A percentile compares a stretch with the other conserved stretches of the same genome.
Conservation (phyloP, 2,797 vertebrate genomes). For the Eidolon dupreanum region DNA sequence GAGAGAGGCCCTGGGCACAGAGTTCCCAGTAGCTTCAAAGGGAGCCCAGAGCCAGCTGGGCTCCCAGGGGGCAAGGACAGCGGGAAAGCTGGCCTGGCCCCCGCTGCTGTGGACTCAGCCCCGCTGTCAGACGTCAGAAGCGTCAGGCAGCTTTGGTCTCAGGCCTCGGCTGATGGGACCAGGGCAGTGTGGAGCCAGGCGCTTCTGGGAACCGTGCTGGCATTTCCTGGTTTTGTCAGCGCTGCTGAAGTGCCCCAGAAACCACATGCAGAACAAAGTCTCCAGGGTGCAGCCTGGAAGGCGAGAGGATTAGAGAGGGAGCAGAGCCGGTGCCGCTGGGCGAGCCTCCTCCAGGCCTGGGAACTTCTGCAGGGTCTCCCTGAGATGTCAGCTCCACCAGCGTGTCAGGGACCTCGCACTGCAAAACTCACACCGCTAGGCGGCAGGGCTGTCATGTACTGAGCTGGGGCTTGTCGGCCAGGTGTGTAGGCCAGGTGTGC, state of each 20-base stretch:
- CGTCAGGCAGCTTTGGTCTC: conserved; percentile 55
- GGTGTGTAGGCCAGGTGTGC: neutral
- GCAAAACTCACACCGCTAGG: fast-evolving
- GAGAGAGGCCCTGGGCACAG: conserved; percentile 51
- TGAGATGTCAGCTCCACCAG: neutral
- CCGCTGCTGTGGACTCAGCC: neutral
- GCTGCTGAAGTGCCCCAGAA: neutral
- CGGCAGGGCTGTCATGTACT: neutral
- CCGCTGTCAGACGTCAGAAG: conserved; percentile 37
- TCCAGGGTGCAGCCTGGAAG: neutral
- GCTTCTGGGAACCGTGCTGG: conserved; percentile 55
- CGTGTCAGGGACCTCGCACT: fast-evolving
- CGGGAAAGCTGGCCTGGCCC: neutral
- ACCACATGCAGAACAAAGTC: conserved; percentile 39
- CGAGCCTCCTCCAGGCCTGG: neutral
- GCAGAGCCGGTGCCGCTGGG: too few species aligned
- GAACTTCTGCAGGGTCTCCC: neutral
- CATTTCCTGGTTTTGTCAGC: neutral
- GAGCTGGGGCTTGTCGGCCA: fast-evolving
- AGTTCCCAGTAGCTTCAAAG: conserved; percentile 82
- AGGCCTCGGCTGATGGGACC: neutral
- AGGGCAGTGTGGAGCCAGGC: neutral
- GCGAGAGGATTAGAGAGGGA: conserved; percentile 43
- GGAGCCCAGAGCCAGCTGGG: neutral
- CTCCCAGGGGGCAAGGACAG: conserved; percentile 55